Conservation (phyloP, 2,113 vertebrate species). For the Phycodurus eques region DNA sequence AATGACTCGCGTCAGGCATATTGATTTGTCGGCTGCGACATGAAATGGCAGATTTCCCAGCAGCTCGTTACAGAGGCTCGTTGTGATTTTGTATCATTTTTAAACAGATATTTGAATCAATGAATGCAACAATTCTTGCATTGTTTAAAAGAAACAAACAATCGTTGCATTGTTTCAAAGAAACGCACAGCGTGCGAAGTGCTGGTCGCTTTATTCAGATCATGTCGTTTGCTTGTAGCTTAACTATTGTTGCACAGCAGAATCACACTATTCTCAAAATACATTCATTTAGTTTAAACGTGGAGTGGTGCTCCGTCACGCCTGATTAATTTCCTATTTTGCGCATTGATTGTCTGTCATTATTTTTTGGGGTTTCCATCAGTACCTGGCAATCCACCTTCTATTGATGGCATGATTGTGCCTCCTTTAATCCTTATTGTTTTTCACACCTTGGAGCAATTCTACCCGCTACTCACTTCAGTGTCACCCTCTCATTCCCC, state of each 20-base stretch:
- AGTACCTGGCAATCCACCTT: slow-evolving; percentile 13
- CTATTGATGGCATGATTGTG: not conserved
- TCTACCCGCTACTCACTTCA: slow-evolving; percentile 37
- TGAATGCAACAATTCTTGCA: slow-evolving; percentile 12
- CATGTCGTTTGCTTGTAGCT: not conserved
- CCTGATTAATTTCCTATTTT: slow-evolving; percentile 41
- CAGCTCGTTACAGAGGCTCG: slow-evolving; percentile 25
- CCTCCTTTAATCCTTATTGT: not conserved
- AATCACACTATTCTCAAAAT: not conserved
- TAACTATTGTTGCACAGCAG: not conserved
- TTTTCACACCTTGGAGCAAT: slow-evolving; percentile 7
- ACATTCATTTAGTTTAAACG: slow-evolving; percentile 11
- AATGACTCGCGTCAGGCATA: slow-evolving; percentile 34
- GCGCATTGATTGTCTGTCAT: slow-evolving; percentile 41
- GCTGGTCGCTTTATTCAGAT: not conserved
- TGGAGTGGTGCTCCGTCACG: slow-evolving; percentile 20
- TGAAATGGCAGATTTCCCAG: slow-evolving; percentile 51
- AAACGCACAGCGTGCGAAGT: not conserved
- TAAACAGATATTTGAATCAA: slow-evolving; percentile 11
- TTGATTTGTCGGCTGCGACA: slow-evolving; percentile 47
- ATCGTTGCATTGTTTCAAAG: not conserved
- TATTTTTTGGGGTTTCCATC: slow-evolving; percentile 28
- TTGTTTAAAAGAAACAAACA: slow-evolving; percentile 1
- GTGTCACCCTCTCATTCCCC: slow-evolving; percentile 63
- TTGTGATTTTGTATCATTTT: slow-evolving; percentile 29